Evolutionary conservation across 1,140 invertebrate genomes (phyloP), one percentile per base, ranked within the genome.

Genomic region (Argopecten irradians): DNA sequence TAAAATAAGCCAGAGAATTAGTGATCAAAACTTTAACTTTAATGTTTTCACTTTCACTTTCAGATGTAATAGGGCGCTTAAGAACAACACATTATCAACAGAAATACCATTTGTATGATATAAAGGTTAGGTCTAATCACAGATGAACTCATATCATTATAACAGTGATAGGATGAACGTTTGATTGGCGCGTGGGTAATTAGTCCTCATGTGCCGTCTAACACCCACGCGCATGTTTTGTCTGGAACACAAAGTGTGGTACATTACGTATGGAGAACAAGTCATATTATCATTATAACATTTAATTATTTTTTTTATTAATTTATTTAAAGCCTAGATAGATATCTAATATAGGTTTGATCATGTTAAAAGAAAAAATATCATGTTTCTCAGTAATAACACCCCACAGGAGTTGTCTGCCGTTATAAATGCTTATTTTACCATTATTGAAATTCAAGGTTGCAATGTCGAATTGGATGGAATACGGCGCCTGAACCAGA

Each of bases 201-300:
- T 71, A 71, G 55, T 71, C 55, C 55, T 71, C 55, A 71, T n/a
- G 55, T 28, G 55, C 55, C n/a, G 55, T 16, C 55, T 28, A n/a
- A 71, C 55, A 71, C 55, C 55, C 55, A 71, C 55, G 55, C 28
- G 5, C 55, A 71, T 71, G 55, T 71, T 71, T 71, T 71, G 55
- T 71, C 55, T 71, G 55, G 22, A 71, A 71, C 55, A 71, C 55
- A 71, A 71, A 28, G 55, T 71, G 55, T 71, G 55, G 55, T n/a
- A 11, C 55, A 1, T n/a, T 71, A 28, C 8, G 28, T 71, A 11
- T 71, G 55, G 55, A 28, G 55, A 71, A 71, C 55, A 22, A 71
- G 55, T 71, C 28, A 71, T 71, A 71, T 71, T 71, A 71, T 71
- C 55, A 71, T 71, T 28, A n/a, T 71, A 71, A 16, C 55, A 71